Percentiles rank a stretch among this genome's conserved stretches.
Conservation (phyloP, 2,888 invertebrate species). For the Cynaeus angustus region DNA sequence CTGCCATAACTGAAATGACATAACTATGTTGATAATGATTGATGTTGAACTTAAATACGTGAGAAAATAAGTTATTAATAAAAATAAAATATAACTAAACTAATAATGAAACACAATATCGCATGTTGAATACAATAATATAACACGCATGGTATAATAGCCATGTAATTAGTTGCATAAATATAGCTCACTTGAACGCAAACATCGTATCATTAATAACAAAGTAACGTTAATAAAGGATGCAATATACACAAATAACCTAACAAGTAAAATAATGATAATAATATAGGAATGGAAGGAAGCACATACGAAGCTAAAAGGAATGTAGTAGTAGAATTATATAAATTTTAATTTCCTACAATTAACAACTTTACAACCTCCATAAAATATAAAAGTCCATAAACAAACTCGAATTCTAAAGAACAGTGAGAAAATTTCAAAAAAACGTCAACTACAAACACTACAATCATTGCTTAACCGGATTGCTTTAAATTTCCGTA, state of each 20-base stretch:
- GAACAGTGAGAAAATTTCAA: slow-evolving; percentile 8
- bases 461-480: background rate
- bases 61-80: slow-evolving; percentile 50
- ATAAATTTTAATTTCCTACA: slow-evolving; percentile 18
- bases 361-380: slow-evolving; percentile 24
- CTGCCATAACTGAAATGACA: slow-evolving; percentile 22
- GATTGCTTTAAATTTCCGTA: background rate
- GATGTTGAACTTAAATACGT: slow-evolving; percentile 46
- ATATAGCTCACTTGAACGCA: slow-evolving; percentile 64
- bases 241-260: slow-evolving; percentile 49
- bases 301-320: slow-evolving; percentile 55
- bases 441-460: background rate
- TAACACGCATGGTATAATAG: slow-evolving; percentile 65
- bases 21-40: slow-evolving; percentile 32
- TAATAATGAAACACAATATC: slow-evolving; percentile 63
- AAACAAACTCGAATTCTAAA: slow-evolving; percentile 41
- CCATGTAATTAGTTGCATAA: slow-evolving; percentile 66
- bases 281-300: slow-evolving; percentile 57
- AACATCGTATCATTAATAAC: slow-evolving; percentile 63
- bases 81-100: slow-evolving; percentile 53
- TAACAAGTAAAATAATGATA: slow-evolving; percentile 52
- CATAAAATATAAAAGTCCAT: slow-evolving; percentile 36
- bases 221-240: slow-evolving; percentile 59
- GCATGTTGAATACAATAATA: slow-evolving; percentile 63
- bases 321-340: slow-evolving; percentile 49